phyloP scores from a whole-genome alignment of 2,888 invertebrate genomes.

The Beris morrisii region DNA sequence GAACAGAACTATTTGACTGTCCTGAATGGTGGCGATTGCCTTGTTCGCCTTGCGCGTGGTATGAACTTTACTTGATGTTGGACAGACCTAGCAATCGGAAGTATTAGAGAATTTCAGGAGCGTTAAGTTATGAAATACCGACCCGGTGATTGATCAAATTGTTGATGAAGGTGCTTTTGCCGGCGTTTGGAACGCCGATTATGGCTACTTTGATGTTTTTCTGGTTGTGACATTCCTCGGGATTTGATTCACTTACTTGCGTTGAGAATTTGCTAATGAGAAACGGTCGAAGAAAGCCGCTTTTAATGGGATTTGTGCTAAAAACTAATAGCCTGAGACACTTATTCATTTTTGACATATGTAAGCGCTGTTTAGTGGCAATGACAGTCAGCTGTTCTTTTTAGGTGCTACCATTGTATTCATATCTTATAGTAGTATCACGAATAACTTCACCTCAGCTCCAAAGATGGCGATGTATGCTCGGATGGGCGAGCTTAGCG shows the following conservation, averaged over 20 bases:
- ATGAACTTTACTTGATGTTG: slow-evolving; percentile 89
- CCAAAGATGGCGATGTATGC: too few species aligned
- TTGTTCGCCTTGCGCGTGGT: slow-evolving; percentile 76
- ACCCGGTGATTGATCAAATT: slow-evolving; percentile 78
- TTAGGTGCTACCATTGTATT: too few species aligned
- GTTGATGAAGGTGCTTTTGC: slow-evolving; percentile 95
- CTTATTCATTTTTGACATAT: slow-evolving; percentile 20
- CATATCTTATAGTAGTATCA: too few species aligned
- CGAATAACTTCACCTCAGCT: too few species aligned
- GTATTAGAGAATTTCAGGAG: not conserved
- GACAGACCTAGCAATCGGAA: slow-evolving; percentile 70
- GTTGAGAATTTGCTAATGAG: not conserved
- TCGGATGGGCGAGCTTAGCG: too few species aligned
- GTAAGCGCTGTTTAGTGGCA: too few species aligned
- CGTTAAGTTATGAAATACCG: slow-evolving; percentile 43
- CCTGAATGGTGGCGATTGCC: slow-evolving; percentile 72
- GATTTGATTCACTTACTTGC: slow-evolving; percentile 11
- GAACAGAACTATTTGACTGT: slow-evolving; percentile 85
- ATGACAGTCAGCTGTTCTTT: too few species aligned
- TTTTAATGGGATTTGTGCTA: not conserved
- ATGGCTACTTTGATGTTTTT: slow-evolving; percentile 76
- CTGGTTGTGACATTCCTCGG: slow-evolving; percentile 34
- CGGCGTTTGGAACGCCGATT: slow-evolving; percentile 91
- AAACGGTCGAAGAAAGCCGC: not conserved
- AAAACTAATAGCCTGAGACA: slow-evolving; percentile 10